phyloP scores from a whole-genome alignment of 2,888 invertebrate genomes.

The Hyposoter didymator region DNA sequence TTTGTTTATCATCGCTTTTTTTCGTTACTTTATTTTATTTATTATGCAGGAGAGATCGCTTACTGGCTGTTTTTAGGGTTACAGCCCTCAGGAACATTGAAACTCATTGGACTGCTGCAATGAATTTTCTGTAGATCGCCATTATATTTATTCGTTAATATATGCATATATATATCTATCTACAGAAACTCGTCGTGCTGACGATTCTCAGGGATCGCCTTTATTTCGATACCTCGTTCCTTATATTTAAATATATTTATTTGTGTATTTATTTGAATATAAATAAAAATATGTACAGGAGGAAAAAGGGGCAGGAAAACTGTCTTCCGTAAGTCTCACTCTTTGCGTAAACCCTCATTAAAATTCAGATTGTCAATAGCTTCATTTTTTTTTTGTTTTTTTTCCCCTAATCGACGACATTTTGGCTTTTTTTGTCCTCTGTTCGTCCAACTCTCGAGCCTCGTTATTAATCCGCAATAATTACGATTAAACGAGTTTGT shows the following conservation, averaged over 20 bases:
- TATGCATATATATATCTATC: conserved; percentile 44
- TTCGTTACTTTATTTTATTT: conserved; percentile 22
- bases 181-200: conserved; percentile 18
- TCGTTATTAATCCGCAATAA: background rate
- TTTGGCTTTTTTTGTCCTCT: background rate
- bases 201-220: background rate
- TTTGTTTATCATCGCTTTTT: conserved; percentile 23
- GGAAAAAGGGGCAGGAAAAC: background rate
- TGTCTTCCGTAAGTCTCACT: conserved; percentile 34
- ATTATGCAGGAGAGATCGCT: conserved; percentile 81
- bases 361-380: conserved; percentile 77
- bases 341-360: conserved; percentile 40
- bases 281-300: conserved; percentile 34
- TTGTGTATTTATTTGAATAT: background rate
- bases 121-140: conserved; percentile 31
- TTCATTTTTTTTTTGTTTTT: conserved; percentile 38
- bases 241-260: background rate
- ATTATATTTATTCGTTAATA: conserved; percentile 60
- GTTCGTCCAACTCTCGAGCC: background rate
- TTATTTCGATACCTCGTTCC: background rate
- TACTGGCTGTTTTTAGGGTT: conserved; percentile 72
- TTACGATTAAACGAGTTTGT: background rate
- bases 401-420: background rate
- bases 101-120: conserved; percentile 71
- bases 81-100: conserved; percentile 82